phyloP scores from a whole-genome alignment of 2,797 vertebrate species.

The Oreochromis grahami region DNA sequence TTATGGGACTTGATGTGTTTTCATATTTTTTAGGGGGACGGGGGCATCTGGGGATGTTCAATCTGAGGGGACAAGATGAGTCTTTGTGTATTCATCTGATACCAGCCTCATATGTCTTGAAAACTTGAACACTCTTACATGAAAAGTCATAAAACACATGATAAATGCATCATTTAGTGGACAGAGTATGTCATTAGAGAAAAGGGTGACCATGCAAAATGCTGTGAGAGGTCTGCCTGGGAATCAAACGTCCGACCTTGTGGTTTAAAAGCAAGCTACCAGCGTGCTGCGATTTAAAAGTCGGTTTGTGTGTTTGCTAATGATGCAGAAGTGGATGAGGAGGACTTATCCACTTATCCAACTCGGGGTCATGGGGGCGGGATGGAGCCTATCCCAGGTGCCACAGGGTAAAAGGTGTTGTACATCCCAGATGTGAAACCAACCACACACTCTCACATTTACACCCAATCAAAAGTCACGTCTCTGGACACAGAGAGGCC shows the following conservation, averaged over 20 bases:
- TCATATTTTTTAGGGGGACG: background rate
- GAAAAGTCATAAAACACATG: background rate
- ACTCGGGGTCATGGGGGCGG: background rate
- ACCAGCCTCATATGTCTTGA: background rate
- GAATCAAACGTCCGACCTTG: accelerated
- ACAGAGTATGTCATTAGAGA: background rate
- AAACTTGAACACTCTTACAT: accelerated
- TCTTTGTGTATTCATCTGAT: background rate
- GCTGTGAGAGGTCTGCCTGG: accelerated
- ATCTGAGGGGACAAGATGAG: background rate
- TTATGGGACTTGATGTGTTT: background rate
- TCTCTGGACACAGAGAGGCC: background rate
- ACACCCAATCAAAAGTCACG: background rate
- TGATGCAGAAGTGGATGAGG: background rate
- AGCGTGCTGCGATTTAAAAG: background rate
- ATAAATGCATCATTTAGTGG: accelerated
- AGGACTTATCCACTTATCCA: background rate
- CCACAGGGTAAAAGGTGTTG: background rate
- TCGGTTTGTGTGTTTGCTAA: background rate
- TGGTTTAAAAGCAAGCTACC: background rate
- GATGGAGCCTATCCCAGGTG: background rate
- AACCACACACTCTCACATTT: background rate
- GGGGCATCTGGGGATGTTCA: background rate
- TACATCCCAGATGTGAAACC: background rate
- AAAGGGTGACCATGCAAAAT: background rate